Evolutionary conservation across 1,140 invertebrate species (phyloP), one percentile per base, ranked within the genome.

Genomic region (Lasioglossum baleicum): DNA sequence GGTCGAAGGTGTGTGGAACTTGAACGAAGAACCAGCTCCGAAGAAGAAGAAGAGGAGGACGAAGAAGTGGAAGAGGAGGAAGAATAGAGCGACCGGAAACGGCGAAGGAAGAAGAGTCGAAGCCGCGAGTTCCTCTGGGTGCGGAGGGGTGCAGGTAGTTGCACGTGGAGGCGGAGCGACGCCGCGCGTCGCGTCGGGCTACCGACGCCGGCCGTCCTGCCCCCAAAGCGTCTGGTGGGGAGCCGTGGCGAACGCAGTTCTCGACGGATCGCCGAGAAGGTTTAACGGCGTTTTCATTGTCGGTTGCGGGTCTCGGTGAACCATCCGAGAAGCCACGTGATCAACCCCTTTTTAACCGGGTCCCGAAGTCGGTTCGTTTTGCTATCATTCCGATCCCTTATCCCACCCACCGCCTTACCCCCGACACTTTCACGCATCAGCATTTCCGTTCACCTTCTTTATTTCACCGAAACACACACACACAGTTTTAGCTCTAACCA

Each of bases 111-210:
- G 40, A 22, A 48, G n/a, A 51, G 53, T 13, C 66, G 61, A 53
- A 42, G 11, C 64, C 26, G 56, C 53, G 80, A 65, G 83, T 61
- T 61, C 31, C 31, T 35, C 35, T n/a, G 20, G 53, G 56, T 10
- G 31, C 31, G n/a, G 53, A 26, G 64, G 78, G 71, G 64, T 75
- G 78, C 71, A 67, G 35, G 79, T 83, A 56, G 83, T 85, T 85
- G 63, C 83, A 82, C 83, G 74, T 84, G 86, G 82, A 91, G 91
- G 91, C 91, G 91, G 91, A 91, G 91, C 91, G 85, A 89, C 83
- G 90, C 88, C 87, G 90, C 91, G 90, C 90, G 88, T 89, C 90
- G 88, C 72, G 85, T 42, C 70, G 56, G 69, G 78, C 65, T 48
- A 75, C 81, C 87, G 81, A 84, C 86, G 82, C 79, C 65, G 77